Conservation (phyloP, 2,888 invertebrate species). For the Sminthurides aquaticus region DNA sequence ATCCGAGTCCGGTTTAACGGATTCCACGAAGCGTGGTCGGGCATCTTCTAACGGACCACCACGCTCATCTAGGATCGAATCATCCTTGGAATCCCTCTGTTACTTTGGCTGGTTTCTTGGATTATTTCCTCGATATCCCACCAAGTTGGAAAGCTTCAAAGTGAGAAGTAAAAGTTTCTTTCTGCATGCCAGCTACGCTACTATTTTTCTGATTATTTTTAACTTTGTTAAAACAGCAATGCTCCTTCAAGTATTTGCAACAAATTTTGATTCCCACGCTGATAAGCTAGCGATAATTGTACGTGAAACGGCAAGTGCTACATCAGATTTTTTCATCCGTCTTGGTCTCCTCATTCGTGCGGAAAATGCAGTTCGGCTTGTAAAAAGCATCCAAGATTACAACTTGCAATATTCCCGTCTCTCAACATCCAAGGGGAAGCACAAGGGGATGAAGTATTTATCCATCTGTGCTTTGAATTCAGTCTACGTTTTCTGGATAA, state of each 20-base stretch:
- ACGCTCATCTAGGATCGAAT: background rate
- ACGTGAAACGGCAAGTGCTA: background rate
- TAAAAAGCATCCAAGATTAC: background rate
- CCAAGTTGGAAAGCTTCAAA: background rate
- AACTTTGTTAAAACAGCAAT: background rate
- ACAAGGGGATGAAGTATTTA: background rate
- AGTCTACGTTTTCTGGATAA: background rate
- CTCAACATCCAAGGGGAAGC: background rate
- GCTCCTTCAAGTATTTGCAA: background rate
- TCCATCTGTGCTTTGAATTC: background rate
- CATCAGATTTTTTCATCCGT: constrained; percentile 1
- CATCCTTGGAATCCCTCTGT: background rate
- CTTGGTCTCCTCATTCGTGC: background rate
- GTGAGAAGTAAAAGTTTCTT: background rate
- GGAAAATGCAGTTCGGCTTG: background rate
- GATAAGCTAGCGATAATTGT: background rate
- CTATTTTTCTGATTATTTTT: background rate
- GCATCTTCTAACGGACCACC: no score
- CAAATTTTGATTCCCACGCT: background rate
- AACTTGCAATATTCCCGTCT: background rate
- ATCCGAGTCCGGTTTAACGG: no score
- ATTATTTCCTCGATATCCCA: background rate
- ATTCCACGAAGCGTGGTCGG: no score
- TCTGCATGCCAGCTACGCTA: background rate
- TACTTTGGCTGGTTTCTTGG: background rate